phyloP scores from a whole-genome alignment of 2,888 invertebrate species.

The Ashinkailepas kermadecensis region DNA sequence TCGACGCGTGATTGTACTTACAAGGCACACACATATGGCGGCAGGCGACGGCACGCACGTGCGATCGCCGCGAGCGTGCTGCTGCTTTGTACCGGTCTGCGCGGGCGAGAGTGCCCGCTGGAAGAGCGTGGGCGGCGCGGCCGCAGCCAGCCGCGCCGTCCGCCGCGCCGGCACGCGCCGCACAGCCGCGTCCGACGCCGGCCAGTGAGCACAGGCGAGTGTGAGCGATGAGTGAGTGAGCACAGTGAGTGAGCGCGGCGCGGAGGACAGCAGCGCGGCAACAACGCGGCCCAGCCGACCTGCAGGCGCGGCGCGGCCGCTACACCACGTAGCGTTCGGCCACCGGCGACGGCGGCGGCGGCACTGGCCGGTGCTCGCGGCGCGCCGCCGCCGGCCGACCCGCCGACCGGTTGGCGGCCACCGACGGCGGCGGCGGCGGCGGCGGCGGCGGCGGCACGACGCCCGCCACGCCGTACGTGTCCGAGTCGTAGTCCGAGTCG shows the following conservation, averaged over 20 bases:
- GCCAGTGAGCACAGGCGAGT: too few species aligned
- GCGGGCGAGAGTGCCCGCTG: neutral
- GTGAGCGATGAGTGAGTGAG: neutral
- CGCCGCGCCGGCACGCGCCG: neutral
- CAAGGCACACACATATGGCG: slow-evolving; percentile 13
- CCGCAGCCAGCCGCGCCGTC: neutral
- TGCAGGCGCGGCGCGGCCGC: neutral
- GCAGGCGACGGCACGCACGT: neutral
- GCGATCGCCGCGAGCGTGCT: neutral
- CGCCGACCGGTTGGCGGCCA: neutral
- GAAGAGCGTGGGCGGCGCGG: too few species aligned
- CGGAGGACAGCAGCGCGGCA: neutral
- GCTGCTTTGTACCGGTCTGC: neutral
- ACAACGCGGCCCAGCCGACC: neutral
- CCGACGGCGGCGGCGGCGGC: slow-evolving; percentile 15
- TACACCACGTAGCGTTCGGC: slow-evolving; percentile 7
- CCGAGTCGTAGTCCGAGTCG: slow-evolving; percentile 20
- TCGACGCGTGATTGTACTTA: neutral
- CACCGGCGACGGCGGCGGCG: slow-evolving; percentile 22
- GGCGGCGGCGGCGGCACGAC: slow-evolving; percentile 3
- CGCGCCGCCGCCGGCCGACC: neutral
- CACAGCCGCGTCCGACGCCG: neutral
- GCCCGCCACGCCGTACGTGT: slow-evolving; percentile 16
- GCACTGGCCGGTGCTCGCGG: neutral
- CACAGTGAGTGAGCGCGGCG: too few species aligned